A percentile compares a stretch with the other conserved stretches of the same genome.
Conservation (phyloP, 1,140 invertebrate genomes). For the Eupristina koningsbergeri region DNA sequence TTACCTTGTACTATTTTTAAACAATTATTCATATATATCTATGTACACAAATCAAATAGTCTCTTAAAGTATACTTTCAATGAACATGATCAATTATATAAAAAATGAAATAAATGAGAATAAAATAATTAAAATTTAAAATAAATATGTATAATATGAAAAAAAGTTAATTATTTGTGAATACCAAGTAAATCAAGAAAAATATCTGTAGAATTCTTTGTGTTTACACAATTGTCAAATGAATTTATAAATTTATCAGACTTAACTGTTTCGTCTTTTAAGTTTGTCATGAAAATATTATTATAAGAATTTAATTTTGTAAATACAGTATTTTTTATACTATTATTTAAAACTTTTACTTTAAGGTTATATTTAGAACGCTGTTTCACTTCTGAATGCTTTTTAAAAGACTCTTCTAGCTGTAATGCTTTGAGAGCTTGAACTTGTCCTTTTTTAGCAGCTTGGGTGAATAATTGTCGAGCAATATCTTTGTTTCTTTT, state of each 20-base stretch:
- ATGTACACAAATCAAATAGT: no score
- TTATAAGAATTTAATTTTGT: constrained; percentile 51
- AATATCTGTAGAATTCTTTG: constrained; percentile 53
- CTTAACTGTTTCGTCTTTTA: background rate
- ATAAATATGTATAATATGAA: no score
- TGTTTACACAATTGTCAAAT: constrained; percentile 29
- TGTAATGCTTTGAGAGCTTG: constrained; percentile 74
- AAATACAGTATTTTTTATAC: constrained; percentile 42
- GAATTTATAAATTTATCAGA: constrained; percentile 38
- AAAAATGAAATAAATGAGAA: no score
- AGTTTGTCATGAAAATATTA: constrained; percentile 3
- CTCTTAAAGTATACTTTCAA: no score
- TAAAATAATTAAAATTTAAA: background rate
- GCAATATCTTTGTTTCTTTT: constrained; percentile 69
- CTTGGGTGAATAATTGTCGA: constrained; percentile 72
- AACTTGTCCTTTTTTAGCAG: constrained; percentile 76
- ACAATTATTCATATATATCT: no score
- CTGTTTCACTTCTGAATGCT: constrained; percentile 2
- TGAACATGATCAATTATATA: no score
- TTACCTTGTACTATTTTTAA: no score
- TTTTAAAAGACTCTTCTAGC: constrained; percentile 55
- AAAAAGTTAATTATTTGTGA: no score
- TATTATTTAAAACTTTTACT: constrained; percentile 10
- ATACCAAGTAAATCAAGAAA: constrained; percentile 60
- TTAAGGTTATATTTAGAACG: constrained; percentile 25